Base-by-base conservation (phyloP, 1,140 invertebrate genomes). In the Zaprionus vittiger region DNA sequence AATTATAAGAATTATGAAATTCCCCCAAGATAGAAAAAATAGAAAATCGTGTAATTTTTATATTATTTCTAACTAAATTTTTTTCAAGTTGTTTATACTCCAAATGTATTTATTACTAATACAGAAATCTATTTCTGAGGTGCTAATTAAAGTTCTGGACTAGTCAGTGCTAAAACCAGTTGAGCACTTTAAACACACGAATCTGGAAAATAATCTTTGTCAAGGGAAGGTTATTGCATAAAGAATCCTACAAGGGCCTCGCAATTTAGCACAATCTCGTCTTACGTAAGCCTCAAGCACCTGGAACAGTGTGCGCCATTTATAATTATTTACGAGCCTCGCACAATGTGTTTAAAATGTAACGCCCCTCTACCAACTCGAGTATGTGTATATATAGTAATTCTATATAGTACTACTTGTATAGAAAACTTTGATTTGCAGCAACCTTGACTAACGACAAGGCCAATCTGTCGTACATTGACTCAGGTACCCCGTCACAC, bases 381-480 rank as follows among this genome's bases (percentile, higher is more conserved):
- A 28, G 54, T 52, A 14, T 54, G 26, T 31, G 15, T 26, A 14
- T 34, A 31, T 17, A 17, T 49, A 31, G 41, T 57, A 44, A 26
- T 12, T 59, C 17, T 55, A 44, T 55, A 41, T 44, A 54, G 22
- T n/a, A 54, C 14, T 63, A 31, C 17, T 37, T 34, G 31, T 56
- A 28, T 12, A 37, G 12, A n/a, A 37, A 52, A 71, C 38, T 52
- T 68, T 52, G 66, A 75, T 77, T 81, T 68, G 64, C 28, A 12
- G 24, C 70, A 37, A 75, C 79, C 79, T 81, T 81, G 62, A 56
- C 52, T 72, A 54, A 41, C 12, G 5, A 17, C 67, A 56, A 79
- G 41, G 77, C 44, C 54, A 68, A 65, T 49, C 15, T 67, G 26
- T 55, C 31, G 77, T 79, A 34, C 79, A 80, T 81, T 81, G 79